A percentile compares a stretch with the other conserved stretches of the same genome.
Conservation (phyloP, 2,113 vertebrate genomes). For the Chloebia gouldiae region DNA sequence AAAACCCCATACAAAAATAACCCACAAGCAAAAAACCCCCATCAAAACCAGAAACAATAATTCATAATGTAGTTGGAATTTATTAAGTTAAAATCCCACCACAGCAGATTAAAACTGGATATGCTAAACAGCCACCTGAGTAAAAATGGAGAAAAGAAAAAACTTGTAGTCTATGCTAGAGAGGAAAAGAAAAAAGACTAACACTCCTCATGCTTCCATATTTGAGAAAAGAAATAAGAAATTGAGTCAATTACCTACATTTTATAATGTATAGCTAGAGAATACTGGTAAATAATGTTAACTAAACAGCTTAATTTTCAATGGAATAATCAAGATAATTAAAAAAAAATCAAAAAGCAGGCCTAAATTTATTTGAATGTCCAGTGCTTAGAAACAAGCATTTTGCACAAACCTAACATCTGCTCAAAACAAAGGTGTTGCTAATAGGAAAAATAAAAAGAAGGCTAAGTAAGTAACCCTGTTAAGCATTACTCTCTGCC, state of each 20-base stretch:
- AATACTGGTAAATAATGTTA: background rate
- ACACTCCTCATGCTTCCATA: background rate
- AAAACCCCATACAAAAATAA: background rate
- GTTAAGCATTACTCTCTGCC: background rate
- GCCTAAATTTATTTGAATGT: background rate
- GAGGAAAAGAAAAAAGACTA: no score
- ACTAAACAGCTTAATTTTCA: background rate
- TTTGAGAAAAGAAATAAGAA: background rate
- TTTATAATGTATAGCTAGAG: background rate
- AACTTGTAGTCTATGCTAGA: background rate
- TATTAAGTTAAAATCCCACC: background rate
- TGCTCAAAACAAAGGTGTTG: background rate
- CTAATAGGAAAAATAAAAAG: background rate
- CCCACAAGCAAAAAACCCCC: no score
- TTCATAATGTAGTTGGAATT: background rate
- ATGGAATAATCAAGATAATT: background rate
- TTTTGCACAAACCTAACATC: background rate
- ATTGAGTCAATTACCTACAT: background rate
- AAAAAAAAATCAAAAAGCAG: background rate
- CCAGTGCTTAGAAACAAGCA: background rate
- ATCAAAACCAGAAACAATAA: background rate
- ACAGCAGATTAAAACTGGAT: background rate
- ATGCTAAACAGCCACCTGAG: background rate
- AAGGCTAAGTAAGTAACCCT: background rate
- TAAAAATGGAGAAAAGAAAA: background rate